A percentile compares a stretch with the other conserved stretches of the same genome.
Conservation (phyloP, 2,797 vertebrate genomes). For the Pantherophis alleghaniensis region DNA sequence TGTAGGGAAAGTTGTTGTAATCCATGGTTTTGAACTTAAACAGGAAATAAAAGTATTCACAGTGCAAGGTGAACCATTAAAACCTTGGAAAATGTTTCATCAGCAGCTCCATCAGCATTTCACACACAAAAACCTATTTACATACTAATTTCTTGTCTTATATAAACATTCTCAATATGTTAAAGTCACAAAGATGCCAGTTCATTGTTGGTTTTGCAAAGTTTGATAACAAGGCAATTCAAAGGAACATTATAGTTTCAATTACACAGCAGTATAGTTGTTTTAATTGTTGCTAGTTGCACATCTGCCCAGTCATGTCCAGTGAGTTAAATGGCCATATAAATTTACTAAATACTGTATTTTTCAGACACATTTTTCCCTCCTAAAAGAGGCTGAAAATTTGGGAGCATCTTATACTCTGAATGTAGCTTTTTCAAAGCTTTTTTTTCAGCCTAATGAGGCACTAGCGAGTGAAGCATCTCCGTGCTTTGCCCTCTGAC, state of each 20-base stretch:
- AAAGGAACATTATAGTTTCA: background rate
- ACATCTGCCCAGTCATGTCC: background rate
- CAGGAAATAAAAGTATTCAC: background rate
- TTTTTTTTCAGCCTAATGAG: too few relatives aligned
- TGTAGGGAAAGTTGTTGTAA: background rate
- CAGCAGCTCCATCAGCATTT: background rate
- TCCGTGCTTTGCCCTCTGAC: too few relatives aligned
- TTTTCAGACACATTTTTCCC: too few relatives aligned
- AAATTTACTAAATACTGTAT: background rate
- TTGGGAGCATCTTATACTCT: too few relatives aligned
- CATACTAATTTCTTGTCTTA: background rate
- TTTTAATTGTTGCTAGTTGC: background rate
- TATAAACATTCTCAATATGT: background rate
- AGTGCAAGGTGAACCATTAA: background rate
- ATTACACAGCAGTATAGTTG: background rate
- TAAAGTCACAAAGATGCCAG: background rate
- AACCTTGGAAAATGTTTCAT: slow-evolving; percentile 4
- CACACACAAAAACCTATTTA: slow-evolving; percentile 7
- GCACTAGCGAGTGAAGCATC: too few relatives aligned
- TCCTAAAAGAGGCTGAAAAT: too few relatives aligned
- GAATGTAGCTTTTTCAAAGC: too few relatives aligned
- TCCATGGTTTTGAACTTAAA: background rate
- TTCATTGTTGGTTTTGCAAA: slow-evolving; percentile 15
- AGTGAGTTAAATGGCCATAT: background rate
- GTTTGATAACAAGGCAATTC: background rate